Evolutionary conservation across 2,797 vertebrate genomes (phyloP), one percentile per base, ranked within the genome.

Genomic region (Leptodactylus fallax): DNA sequence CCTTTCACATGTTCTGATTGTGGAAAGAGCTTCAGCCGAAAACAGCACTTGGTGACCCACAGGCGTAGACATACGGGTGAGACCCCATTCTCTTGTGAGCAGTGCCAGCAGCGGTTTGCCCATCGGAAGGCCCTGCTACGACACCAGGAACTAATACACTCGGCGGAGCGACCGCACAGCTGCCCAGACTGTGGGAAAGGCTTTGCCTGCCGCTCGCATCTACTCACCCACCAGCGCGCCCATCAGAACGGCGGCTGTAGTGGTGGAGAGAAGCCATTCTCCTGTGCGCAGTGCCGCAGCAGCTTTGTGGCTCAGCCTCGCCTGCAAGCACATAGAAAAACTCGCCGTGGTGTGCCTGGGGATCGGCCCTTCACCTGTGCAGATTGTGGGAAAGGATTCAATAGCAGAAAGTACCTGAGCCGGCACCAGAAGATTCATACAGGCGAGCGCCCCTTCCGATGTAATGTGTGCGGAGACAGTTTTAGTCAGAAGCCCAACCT

Each of bases 151-250:
- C 58, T 89, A 0, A 36, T 51, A 7, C 91, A 92, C 0, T 89
- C 90, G 0, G 89, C 92, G 0, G 90, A 79, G 55, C 86, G 88
- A 6, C 91, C 93, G 1, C 92, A 93, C 89, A 87, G 87, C 23
- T 93, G 93, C 16, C 55, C 87, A 8, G 56, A 90, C 0, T 93
- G 92, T 0, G 87, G 92, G 4, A 91, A 90, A 87, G 91, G 90
- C 3, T 94, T 94, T 87, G 92, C 92, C 88, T 89, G 92, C 79
- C 92, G 92, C 82, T 90, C 93, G 0, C 91, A 92, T 86, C 90
- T 94, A 53, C 91, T 91, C 0, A 91, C 91, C 0, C 93, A 93
- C 87, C 90, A 82, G 88, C 87, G 88, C 3, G 83, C 90, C 72
- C 93, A 92, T 23, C 0, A 93, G 87, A 88, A 90, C 16, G 36